Percentiles rank a stretch among this genome's conserved stretches.
Evolutionary conservation across 2,113 vertebrate species (phyloP).

Genomic region (Rana temporaria): DNA sequence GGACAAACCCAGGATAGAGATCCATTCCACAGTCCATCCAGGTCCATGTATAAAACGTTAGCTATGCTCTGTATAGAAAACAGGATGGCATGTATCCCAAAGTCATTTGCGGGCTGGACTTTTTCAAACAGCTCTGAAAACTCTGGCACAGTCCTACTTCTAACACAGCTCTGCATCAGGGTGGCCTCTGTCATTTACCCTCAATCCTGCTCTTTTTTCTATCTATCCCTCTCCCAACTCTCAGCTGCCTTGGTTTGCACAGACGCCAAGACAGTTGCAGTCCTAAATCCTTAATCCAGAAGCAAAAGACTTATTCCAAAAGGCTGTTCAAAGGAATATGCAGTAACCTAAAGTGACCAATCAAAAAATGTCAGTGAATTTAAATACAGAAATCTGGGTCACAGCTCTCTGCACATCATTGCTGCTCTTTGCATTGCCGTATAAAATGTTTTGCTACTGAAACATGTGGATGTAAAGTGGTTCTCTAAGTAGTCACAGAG

Average conservation of each 20-base stretch:
- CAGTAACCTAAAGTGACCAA: no score
- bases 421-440: no score
- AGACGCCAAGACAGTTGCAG: conserved; percentile 23
- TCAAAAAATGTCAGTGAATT: no score
- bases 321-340: no score
- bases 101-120: conserved; percentile 39
- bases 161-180: conserved; percentile 16
- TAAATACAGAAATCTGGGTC: no score
- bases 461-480: no score
- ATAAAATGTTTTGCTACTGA: no score
- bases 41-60: background rate
- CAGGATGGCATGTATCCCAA: conserved; percentile 23
- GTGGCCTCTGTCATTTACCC: conserved; percentile 50
- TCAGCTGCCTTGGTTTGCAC: background rate
- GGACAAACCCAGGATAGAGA: background rate
- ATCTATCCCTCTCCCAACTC: conserved; percentile 29
- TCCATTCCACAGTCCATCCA: background rate
- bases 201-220: conserved; percentile 29
- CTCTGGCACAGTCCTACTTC: conserved; percentile 15
- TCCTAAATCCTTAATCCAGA: background rate
- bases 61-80: conserved; percentile 1
- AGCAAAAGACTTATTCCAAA: background rate
- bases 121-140: conserved; percentile 43
- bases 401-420: no score
- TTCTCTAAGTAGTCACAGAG: no score